Evolutionary conservation across 2,797 vertebrate species (phyloP), one percentile per base, ranked within the genome.

Genomic region (Otus scops): DNA sequence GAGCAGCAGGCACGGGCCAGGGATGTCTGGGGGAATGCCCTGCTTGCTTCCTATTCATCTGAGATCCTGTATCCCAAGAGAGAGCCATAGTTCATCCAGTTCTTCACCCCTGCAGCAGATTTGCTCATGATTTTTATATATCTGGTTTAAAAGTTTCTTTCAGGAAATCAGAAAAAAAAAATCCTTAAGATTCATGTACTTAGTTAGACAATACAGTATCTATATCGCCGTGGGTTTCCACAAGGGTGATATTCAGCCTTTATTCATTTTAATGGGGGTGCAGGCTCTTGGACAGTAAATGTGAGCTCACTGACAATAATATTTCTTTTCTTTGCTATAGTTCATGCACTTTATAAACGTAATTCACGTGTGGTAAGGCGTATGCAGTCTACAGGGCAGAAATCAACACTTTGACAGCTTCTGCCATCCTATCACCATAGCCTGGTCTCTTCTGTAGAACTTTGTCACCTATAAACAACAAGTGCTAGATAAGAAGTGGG

Each of bases 1-100:
- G 43, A 32, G 43, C 1, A 0, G 28, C 67, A 28, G 28, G 39
- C 28, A 14, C 24, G 2, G 45, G 0, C 21, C 22, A 1, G 57
- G 82, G 36, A 18, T 1, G 3, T 5, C 7, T 1, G 1, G 30
- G 39, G 27, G 12, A 32, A 36, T 2, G 13, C 61, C 22, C 13
- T 10, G 2, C 23, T 15, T 22, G 30, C n/a, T 51, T 23, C 43
- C 38, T 39, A 0, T 34, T 39, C 34, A 6, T 10, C 28, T 5
- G 45, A 48, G 39, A 32, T 5, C 51, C 39, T 4, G 18, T 4
- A 5, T n/a, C 60, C 51, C 4, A 27, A 26, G 65, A 14, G 21
- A 18, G 23, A 32, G 43, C 34, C 32, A 0, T 8, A 9, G 32
- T 10, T 43, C 63, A 30, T 7, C 56, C 22, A 2, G 50, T 10